phyloP scores from a whole-genome alignment of 2,113 vertebrate genomes.

The Hemiprocne comata region DNA sequence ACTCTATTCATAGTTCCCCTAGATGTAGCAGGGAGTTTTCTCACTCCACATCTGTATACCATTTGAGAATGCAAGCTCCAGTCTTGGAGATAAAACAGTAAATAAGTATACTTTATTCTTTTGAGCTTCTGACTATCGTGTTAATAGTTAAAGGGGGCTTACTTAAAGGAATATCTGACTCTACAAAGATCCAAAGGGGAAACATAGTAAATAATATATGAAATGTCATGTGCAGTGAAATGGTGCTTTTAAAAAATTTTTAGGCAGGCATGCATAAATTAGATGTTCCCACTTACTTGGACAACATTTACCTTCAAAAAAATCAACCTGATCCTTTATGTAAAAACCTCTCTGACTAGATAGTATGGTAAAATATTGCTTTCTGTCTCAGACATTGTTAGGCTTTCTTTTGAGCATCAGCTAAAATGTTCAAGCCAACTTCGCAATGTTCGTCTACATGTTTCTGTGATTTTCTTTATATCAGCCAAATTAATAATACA shows the following conservation, averaged over 20 bases:
- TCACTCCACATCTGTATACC: constrained; percentile 31
- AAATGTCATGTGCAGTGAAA: neutral
- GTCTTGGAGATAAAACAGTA: neutral
- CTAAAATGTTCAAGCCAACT: neutral
- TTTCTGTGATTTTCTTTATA: neutral
- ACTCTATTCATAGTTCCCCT: constrained; percentile 57
- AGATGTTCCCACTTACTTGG: neutral
- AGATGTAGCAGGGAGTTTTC: constrained; percentile 50
- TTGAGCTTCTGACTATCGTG: neutral
- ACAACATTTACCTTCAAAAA: neutral
- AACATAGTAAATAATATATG: neutral
- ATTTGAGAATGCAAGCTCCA: constrained; percentile 54
- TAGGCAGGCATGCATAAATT: neutral
- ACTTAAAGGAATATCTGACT: neutral
- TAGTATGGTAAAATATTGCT: neutral
- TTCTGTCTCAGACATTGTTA: constrained; percentile 2
- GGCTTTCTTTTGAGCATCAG: constrained; percentile 40
- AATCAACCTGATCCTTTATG: neutral
- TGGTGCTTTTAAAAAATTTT: neutral
- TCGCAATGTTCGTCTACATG: neutral
- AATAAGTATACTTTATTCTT: neutral
- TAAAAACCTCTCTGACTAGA: constrained; percentile 2
- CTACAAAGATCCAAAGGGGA: neutral
- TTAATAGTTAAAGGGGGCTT: neutral
- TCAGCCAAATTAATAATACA: neutral